Evolutionary conservation across 2,113 vertebrate genomes (phyloP).

Genomic region (Corythoichthys intestinalis): DNA sequence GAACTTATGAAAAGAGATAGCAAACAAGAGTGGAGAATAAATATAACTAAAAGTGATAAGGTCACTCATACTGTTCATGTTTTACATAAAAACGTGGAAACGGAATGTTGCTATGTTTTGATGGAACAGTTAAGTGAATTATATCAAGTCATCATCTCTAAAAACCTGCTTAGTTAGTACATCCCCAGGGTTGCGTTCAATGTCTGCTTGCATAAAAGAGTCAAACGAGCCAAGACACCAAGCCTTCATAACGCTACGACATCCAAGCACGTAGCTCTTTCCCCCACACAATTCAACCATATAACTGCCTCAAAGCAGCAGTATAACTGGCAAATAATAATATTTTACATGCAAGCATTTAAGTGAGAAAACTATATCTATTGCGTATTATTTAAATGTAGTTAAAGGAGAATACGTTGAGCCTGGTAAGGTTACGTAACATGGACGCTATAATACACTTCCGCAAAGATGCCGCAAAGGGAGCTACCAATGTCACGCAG

Average conservation of each 20-base stretch:
- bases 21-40: neutral
- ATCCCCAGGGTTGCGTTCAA: neutral
- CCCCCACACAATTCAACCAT: accelerated
- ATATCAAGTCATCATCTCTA: neutral
- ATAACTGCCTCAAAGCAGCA: neutral
- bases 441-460: slow-evolving; percentile 51
- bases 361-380: neutral
- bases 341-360: neutral
- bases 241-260: slow-evolving; percentile 30
- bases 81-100: neutral
- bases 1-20: neutral
- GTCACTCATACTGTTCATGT: neutral
- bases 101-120: neutral
- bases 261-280: slow-evolving; percentile 48
- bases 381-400: neutral
- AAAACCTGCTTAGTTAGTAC: neutral
- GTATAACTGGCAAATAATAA: neutral
- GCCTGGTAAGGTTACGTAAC: slow-evolving; percentile 38
- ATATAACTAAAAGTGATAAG: neutral
- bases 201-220: neutral
- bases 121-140: neutral
- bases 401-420: neutral
- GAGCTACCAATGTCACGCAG: slow-evolving; percentile 42
- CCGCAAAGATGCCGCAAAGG: slow-evolving; percentile 56
- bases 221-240: slow-evolving; percentile 10